Conservation (phyloP, 2,888 invertebrate genomes). For the Scotopteryx bipunctaria region DNA sequence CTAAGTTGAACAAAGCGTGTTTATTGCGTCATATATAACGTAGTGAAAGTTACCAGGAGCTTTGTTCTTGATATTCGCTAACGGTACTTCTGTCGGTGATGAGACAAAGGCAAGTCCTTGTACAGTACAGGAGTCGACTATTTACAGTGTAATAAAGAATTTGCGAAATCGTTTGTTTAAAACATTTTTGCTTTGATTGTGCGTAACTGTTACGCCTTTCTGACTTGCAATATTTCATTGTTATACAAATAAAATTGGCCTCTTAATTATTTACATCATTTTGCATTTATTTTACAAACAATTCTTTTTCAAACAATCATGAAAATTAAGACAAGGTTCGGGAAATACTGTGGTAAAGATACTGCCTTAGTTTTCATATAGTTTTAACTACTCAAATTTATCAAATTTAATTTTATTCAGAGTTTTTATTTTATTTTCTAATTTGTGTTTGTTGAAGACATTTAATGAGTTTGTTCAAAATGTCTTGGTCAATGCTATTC, state of each 20-base stretch:
- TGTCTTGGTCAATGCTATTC: too few relatives aligned
- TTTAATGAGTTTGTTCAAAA: too few relatives aligned
- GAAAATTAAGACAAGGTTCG: too few relatives aligned
- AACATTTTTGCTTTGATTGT: conserved; percentile 43
- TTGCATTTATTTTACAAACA: too few relatives aligned
- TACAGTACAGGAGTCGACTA: conserved; percentile 68
- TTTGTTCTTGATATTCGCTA: conserved; percentile 63
- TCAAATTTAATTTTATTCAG: too few relatives aligned
- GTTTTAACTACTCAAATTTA: too few relatives aligned
- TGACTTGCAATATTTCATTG: conserved; percentile 27
- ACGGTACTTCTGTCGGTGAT: conserved; percentile 65
- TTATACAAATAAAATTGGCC: conserved; percentile 20
- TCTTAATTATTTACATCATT: neutral
- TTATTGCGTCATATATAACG: conserved; percentile 77
- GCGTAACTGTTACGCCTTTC: conserved; percentile 38
- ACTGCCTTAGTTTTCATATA: too few relatives aligned
- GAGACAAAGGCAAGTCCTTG: conserved; percentile 58
- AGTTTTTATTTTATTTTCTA: too few relatives aligned
- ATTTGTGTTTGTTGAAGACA: too few relatives aligned
- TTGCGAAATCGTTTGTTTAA: conserved; percentile 64
- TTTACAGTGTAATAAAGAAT: conserved; percentile 63
- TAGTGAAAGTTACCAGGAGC: conserved; percentile 73
- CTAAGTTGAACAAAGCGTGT: conserved; percentile 57
- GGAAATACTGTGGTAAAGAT: too few relatives aligned
- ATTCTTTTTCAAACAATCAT: too few relatives aligned